phyloP scores from a whole-genome alignment of 2,113 vertebrate species.

The Prionailurus viverrinus region DNA sequence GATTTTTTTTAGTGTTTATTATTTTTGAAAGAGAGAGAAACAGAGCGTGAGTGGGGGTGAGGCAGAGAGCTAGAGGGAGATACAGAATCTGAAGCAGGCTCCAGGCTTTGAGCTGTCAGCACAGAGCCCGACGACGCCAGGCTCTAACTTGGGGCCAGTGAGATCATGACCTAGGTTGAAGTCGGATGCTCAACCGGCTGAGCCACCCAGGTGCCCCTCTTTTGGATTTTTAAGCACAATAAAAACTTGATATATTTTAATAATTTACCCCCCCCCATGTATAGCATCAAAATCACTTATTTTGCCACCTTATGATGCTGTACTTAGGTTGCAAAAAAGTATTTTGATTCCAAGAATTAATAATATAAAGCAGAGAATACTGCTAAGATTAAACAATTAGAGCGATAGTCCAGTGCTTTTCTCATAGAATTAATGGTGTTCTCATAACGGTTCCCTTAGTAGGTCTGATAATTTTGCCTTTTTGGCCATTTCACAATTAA shows the following conservation, averaged over 20 bases:
- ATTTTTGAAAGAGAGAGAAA: too few species aligned
- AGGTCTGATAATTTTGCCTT: background rate
- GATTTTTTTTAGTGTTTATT: background rate
- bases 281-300: background rate
- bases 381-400: background rate
- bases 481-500: background rate
- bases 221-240: background rate
- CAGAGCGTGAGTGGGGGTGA: too few species aligned
- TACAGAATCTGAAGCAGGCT: too few species aligned
- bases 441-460: background rate
- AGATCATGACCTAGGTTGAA: too few species aligned
- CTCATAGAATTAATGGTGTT: background rate
- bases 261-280: background rate
- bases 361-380: background rate
- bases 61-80: too few species aligned
- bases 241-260: background rate
- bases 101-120: too few species aligned
- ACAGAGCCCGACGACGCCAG: too few species aligned
- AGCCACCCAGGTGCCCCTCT: background rate
- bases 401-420: background rate
- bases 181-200: too few species aligned
- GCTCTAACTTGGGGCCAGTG: too few species aligned
- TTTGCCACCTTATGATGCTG: background rate
- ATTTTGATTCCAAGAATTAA: background rate
- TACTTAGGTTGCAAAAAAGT: background rate